Percentiles rank a stretch among this genome's conserved stretches.
These are phyloP conservation scores for Scopus umbretta DNA, from an alignment of 2,113 vertebrate genomes.

Conservation along the genomic window DNA sequence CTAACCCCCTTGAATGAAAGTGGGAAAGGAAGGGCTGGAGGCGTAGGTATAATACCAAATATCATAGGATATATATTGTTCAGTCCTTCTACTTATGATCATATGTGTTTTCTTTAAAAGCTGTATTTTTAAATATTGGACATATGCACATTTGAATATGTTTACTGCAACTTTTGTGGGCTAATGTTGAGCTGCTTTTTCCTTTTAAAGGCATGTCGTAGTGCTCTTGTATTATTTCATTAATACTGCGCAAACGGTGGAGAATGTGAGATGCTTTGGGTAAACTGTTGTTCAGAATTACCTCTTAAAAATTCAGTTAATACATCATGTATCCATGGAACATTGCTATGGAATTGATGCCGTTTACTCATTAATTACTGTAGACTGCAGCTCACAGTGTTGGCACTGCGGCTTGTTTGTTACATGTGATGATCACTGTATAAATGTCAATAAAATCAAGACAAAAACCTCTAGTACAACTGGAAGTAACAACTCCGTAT, in stretches of 20 bases:
- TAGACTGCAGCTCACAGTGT: constrained; percentile 15
- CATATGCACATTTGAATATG: background rate
- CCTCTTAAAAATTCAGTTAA: background rate
- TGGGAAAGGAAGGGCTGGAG: background rate
- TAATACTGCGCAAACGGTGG: background rate
- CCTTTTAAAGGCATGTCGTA: background rate
- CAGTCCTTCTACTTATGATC: background rate
- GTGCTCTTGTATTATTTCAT: background rate
- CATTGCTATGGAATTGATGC: background rate
- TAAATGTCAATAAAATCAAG: constrained; percentile 72
- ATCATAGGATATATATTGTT: background rate
- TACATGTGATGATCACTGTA: constrained; percentile 47
- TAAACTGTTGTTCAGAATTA: background rate
- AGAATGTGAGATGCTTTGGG: background rate
- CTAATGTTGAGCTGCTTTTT: background rate
- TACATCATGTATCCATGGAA: background rate
- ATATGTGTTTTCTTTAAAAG: background rate
- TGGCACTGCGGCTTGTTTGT: constrained; percentile 63
- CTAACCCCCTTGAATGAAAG: background rate
- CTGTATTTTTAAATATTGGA: background rate
- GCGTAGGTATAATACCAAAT: background rate
- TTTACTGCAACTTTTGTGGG: background rate
- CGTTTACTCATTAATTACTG: constrained; percentile 37
- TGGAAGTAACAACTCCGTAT: constrained; percentile 60
- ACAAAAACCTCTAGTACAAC: constrained; percentile 49